Conservation (phyloP, 1,140 invertebrate species). For the Trichoplusia ni region DNA sequence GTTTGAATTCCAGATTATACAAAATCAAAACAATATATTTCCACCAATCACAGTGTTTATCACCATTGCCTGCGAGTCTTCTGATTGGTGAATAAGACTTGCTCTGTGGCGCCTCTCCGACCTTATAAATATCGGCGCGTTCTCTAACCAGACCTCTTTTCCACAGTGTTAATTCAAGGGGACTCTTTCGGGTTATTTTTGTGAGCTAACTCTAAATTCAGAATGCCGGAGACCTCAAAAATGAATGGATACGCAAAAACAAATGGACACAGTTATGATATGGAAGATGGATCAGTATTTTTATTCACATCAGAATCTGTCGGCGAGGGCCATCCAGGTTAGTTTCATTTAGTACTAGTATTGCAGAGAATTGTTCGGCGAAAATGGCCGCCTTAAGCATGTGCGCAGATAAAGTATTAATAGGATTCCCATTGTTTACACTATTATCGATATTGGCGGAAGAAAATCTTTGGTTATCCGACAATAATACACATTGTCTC, state of each 20-base stretch:
- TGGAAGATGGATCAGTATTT: slow-evolving; percentile 93
- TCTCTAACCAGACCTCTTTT: slow-evolving; percentile 74
- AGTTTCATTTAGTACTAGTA: slow-evolving; percentile 68
- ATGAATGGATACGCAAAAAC: slow-evolving; percentile 88
- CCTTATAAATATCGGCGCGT: slow-evolving; percentile 76
- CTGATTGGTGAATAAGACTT: slow-evolving; percentile 60
- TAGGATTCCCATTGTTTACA: slow-evolving; percentile 49
- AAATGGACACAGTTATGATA: slow-evolving; percentile 89
- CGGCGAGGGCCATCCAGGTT: slow-evolving; percentile 98
- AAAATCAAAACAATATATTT: slow-evolving; percentile 71
- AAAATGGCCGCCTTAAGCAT: slow-evolving; percentile 77
- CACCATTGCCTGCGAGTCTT: slow-evolving; percentile 42
- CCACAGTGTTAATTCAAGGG: slow-evolving; percentile 78
- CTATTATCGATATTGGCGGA: background rate
- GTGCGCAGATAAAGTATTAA: slow-evolving; percentile 71
- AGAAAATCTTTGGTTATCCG: slow-evolving; percentile 4
- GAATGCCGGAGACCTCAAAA: slow-evolving; percentile 88
- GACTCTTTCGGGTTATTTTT: slow-evolving; percentile 74
- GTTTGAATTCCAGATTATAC: slow-evolving; percentile 44
- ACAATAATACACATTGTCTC: background rate
- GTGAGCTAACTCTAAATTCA: slow-evolving; percentile 81
- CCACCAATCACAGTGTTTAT: slow-evolving; percentile 53
- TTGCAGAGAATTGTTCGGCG: slow-evolving; percentile 56
- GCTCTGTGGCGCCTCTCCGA: slow-evolving; percentile 66
- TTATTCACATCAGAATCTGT: slow-evolving; percentile 99